Conservation (phyloP, 2,113 vertebrate genomes). For the Cryptoleucopteryx plumbea region DNA sequence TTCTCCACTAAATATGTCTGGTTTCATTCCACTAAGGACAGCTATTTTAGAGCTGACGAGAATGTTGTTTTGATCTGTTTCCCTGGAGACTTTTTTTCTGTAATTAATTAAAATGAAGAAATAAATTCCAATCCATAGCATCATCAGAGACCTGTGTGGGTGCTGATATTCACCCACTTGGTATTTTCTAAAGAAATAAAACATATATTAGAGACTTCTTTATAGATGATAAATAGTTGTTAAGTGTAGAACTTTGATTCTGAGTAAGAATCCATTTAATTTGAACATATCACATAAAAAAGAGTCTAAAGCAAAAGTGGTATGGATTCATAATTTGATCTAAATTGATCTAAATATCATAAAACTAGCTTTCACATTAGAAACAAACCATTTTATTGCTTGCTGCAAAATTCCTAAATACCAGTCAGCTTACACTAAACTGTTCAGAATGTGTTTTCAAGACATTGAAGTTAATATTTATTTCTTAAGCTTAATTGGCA, state of each 20-base stretch:
- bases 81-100: background rate
- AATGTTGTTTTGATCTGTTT: background rate
- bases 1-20: background rate
- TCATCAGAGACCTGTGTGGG: background rate
- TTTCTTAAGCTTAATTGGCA: background rate
- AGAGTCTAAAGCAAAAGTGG: background rate
- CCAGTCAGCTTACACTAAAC: background rate
- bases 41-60: background rate
- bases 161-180: background rate
- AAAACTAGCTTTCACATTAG: background rate
- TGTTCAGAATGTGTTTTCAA: background rate
- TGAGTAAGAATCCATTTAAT: background rate
- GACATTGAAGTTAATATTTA: background rate
- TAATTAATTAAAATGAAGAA: background rate
- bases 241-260: background rate
- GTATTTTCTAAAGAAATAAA: background rate
- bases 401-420: background rate
- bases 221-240: background rate
- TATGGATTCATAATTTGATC: background rate
- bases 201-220: background rate
- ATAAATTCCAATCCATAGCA: background rate
- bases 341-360: background rate
- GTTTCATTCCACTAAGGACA: background rate
- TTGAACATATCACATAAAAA: background rate
- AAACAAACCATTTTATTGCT: background rate